Conservation (phyloP, 2,797 vertebrate species). For the Tolypeutes matacus region DNA sequence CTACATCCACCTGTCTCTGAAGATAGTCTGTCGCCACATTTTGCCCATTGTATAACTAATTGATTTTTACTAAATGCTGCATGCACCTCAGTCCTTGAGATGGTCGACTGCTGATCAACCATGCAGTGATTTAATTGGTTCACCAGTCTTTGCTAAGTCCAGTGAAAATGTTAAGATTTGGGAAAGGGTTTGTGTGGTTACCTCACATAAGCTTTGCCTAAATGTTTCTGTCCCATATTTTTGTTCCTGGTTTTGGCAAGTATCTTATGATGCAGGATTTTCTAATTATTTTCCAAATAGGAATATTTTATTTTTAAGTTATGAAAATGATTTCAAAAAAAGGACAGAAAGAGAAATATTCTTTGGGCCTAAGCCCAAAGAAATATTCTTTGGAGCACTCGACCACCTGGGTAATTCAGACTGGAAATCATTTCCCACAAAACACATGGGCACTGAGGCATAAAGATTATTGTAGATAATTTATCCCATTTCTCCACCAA, state of each 20-base stretch:
- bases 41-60: rapidly evolving
- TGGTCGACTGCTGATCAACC: background rate
- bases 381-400: no score
- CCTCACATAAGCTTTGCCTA: no score
- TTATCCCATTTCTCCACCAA: background rate
- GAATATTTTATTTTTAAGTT: background rate
- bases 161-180: background rate
- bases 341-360: background rate
- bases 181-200: rapidly evolving
- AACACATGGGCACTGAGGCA: background rate
- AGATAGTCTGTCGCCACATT: rapidly evolving
- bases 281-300: background rate
- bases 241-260: no score
- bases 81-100: background rate
- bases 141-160: background rate
- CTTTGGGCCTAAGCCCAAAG: no score
- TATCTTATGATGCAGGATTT: background rate
- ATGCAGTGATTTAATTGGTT: no score
- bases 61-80: background rate
- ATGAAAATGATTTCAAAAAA: background rate
- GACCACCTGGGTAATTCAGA: no score
- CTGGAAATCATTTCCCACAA: background rate
- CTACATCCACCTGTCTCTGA: rapidly evolving
- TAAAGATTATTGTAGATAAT: background rate
- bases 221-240: rapidly evolving